Conservation (phyloP, 2,888 invertebrate genomes). For the Serripes groenlandicus region DNA sequence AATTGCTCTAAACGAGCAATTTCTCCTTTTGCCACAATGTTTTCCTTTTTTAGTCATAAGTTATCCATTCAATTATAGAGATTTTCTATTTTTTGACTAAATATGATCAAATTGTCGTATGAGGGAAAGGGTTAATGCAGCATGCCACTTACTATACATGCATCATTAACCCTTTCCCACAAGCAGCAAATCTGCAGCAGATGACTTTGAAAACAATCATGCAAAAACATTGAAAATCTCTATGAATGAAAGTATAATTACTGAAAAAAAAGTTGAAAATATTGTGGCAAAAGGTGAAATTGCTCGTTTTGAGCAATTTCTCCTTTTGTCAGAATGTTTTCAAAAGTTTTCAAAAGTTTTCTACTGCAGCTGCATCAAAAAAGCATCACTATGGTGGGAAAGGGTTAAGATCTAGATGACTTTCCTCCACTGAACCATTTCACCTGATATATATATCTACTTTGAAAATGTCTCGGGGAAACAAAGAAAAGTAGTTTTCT, state of each 20-base stretch:
- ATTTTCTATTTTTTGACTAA: too few species aligned
- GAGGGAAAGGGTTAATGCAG: too few species aligned
- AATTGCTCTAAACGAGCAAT: too few species aligned
- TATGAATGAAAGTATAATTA: neutral
- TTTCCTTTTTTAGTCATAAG: too few species aligned
- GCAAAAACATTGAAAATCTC: neutral
- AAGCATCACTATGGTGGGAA: neutral
- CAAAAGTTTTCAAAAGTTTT: neutral
- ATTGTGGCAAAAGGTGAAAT: neutral
- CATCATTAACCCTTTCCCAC: neutral
- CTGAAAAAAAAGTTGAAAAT: neutral
- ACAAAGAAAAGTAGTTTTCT: neutral
- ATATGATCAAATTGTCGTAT: too few species aligned
- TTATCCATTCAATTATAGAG: too few species aligned
- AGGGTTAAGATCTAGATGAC: too few species aligned
- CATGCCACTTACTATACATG: too few species aligned
- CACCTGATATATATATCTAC: neutral
- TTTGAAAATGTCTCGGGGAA: neutral
- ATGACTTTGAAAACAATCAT: neutral
- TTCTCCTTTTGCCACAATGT: too few species aligned
- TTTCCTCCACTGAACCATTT: too few species aligned
- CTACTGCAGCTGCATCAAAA: too few species aligned
- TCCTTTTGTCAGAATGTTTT: neutral
- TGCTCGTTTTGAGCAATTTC: neutral
- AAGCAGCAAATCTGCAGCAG: neutral